A percentile compares a stretch with the other conserved stretches of the same genome.
Evolutionary conservation across 2,888 invertebrate species (phyloP).

Genomic region (Cyclophora punctaria): DNA sequence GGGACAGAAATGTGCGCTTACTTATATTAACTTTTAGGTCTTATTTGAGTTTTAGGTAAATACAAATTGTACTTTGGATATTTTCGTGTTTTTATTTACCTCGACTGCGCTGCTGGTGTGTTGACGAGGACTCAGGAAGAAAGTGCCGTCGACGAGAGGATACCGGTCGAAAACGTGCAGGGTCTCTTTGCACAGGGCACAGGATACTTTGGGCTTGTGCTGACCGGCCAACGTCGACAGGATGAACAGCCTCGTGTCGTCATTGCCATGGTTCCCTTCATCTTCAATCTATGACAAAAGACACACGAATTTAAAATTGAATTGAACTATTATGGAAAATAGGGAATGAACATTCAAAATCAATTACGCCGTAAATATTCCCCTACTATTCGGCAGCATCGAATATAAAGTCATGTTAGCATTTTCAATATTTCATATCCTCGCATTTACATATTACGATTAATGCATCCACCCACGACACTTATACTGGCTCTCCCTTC

Average conservation of each 20-base stretch:
- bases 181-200: slow-evolving; percentile 90
- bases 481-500: slow-evolving; percentile 64
- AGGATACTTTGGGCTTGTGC: slow-evolving; percentile 89
- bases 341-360: slow-evolving; percentile 22
- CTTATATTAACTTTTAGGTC: slow-evolving; percentile 55
- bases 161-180: slow-evolving; percentile 97
- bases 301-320: slow-evolving; percentile 5
- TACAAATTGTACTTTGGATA: slow-evolving; percentile 11
- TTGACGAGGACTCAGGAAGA: slow-evolving; percentile 96
- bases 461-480: slow-evolving; percentile 72
- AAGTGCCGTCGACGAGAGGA: slow-evolving; percentile 97
- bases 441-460: slow-evolving; percentile 71
- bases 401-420: slow-evolving; percentile 50
- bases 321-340: neutral
- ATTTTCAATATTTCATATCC: slow-evolving; percentile 69
- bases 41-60: slow-evolving; percentile 56
- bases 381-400: slow-evolving; percentile 31
- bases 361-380: slow-evolving; percentile 6
- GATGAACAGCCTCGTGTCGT: slow-evolving; percentile 97
- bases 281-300: slow-evolving; percentile 92
- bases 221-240: slow-evolving; percentile 94
- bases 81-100: slow-evolving; percentile 62
- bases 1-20: slow-evolving; percentile 43
- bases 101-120: slow-evolving; percentile 91
- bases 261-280: slow-evolving; percentile 98